phyloP scores from a whole-genome alignment of 1,140 invertebrate genomes.

The Psilanteris sp. region DNA sequence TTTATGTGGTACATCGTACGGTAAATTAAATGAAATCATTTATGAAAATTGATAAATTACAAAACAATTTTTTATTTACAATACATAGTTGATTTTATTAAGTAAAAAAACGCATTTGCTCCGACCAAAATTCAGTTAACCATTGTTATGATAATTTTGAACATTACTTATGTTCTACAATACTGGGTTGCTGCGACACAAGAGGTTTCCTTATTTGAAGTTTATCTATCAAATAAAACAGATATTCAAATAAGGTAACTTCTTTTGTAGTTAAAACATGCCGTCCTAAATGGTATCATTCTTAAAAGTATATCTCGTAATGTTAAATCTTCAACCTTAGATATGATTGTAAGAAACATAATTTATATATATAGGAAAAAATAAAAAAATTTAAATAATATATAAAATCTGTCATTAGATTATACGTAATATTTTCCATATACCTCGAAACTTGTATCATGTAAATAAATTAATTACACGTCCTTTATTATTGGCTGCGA shows the following conservation, averaged over 20 bases:
- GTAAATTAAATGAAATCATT: too few relatives aligned
- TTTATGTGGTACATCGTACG: too few relatives aligned
- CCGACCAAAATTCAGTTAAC: slow-evolving; percentile 11
- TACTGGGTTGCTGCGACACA: slow-evolving; percentile 30
- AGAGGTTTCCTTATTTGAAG: slow-evolving; percentile 39
- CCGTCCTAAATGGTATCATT: slow-evolving; percentile 13
- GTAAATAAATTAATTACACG: too few relatives aligned
- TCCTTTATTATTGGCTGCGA: too few relatives aligned
- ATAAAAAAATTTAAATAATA: too few relatives aligned
- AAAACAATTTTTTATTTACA: too few relatives aligned
- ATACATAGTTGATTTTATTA: too few relatives aligned
- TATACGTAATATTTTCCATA: too few relatives aligned
- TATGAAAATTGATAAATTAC: slow-evolving; percentile 13
- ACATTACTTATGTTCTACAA: slow-evolving; percentile 19
- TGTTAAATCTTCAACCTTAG: slow-evolving; percentile 8
- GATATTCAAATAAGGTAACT: slow-evolving; percentile 45
- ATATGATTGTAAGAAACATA: too few relatives aligned
- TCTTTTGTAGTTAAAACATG: slow-evolving; percentile 20
- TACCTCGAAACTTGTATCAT: too few relatives aligned
- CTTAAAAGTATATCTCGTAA: slow-evolving; percentile 20
- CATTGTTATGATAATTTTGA: slow-evolving; percentile 46
- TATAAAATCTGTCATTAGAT: too few relatives aligned
- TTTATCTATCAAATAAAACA: slow-evolving; percentile 49
- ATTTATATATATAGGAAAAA: too few relatives aligned
- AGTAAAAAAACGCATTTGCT: slow-evolving; percentile 4